These are phyloP conservation scores for Peromyscus leucopus DNA, from an alignment of 2,113 vertebrate genomes.

Conservation along the genomic window DNA sequence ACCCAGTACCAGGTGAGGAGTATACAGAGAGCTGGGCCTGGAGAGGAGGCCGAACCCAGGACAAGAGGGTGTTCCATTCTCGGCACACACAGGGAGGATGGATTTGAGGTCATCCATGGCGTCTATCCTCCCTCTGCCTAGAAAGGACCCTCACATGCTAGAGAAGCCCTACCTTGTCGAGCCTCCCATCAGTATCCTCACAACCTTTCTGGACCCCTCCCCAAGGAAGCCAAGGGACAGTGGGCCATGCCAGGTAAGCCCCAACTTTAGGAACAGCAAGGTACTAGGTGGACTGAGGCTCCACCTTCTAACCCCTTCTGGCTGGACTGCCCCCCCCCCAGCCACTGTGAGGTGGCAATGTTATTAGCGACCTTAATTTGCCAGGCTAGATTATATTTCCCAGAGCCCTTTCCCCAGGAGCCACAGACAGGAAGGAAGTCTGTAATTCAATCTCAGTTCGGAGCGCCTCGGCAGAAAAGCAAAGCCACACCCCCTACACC, in stretches of 20 bases:
- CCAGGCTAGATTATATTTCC: slow-evolving; percentile 75
- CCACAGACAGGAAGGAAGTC: slow-evolving; percentile 81
- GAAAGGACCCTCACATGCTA: not conserved
- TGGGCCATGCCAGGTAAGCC: not conserved
- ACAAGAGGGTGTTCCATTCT: not conserved
- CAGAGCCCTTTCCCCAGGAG: slow-evolving; percentile 78
- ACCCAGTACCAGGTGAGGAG: not conserved
- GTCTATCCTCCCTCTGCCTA: not conserved
- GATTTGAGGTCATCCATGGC: not conserved
- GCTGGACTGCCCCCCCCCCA: not conserved
- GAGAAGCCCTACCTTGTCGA: not conserved
- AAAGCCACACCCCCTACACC: slow-evolving; percentile 1
- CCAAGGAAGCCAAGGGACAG: not conserved
- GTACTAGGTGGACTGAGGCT: not conserved
- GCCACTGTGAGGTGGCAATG: not conserved
- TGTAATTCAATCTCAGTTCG: slow-evolving; percentile 76
- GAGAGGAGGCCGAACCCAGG: not conserved
- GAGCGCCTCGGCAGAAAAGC: slow-evolving; percentile 68
- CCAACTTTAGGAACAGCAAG: not conserved
- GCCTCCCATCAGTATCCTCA: not conserved
- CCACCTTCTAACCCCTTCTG: not conserved
- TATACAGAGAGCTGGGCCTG: not conserved
- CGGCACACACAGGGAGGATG: not conserved
- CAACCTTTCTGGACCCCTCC: not conserved
- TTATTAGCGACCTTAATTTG: slow-evolving; percentile 72